Percentiles rank a stretch among this genome's conserved stretches.
phyloP scores from a whole-genome alignment of 1,140 invertebrate species.

The Mercenaria mercenaria region DNA sequence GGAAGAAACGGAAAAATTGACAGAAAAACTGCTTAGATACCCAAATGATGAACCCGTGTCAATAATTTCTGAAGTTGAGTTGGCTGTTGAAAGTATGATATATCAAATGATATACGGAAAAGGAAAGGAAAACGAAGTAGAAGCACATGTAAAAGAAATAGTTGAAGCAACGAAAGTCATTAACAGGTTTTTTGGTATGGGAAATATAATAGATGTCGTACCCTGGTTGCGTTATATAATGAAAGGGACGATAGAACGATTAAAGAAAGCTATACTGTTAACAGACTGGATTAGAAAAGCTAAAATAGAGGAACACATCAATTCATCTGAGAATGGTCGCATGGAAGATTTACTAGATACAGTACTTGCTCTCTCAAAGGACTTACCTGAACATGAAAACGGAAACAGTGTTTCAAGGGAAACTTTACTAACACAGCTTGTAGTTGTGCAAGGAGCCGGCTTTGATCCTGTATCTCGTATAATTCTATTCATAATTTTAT shows the following conservation, averaged over 20 bases:
- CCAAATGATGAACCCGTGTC: too few species aligned
- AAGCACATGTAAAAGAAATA: background rate
- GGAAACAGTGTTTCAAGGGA: background rate
- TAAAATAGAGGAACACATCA: background rate
- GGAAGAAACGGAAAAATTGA: background rate
- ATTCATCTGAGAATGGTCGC: background rate
- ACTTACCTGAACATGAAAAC: background rate
- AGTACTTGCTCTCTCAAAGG: background rate
- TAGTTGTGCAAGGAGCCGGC: constrained; percentile 80
- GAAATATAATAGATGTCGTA: background rate
- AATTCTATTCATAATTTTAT: constrained; percentile 94
- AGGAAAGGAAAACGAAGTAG: background rate
- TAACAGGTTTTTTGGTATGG: background rate
- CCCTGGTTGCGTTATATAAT: background rate
- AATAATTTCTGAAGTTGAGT: background rate
- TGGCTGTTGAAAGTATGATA: background rate
- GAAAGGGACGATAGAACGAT: background rate
- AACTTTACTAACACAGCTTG: background rate
- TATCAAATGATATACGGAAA: background rate
- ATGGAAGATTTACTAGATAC: background rate
- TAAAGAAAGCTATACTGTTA: background rate
- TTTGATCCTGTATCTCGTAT: constrained; percentile 94
- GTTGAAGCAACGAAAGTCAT: background rate
- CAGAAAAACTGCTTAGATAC: background rate
- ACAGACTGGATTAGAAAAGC: background rate